phyloP scores from a whole-genome alignment of 2,797 vertebrate genomes.

The Danio albolineatus region DNA sequence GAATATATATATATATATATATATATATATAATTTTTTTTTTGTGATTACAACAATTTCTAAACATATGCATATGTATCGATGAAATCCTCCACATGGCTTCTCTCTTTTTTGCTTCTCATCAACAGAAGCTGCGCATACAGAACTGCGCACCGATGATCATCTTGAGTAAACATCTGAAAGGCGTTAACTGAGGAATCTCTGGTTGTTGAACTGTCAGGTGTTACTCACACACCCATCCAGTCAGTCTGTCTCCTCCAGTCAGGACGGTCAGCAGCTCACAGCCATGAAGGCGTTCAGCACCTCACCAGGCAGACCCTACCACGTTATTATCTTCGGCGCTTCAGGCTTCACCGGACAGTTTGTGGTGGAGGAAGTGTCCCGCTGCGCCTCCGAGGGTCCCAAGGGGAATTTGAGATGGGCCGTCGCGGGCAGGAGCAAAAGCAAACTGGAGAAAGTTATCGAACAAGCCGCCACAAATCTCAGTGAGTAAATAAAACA shows the following conservation, averaged over 20 bases:
- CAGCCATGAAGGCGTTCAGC: constrained; percentile 75
- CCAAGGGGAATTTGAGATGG: constrained; percentile 81
- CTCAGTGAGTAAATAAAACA: constrained; percentile 76
- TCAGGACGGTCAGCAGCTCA: too few species aligned
- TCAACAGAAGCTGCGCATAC: background rate
- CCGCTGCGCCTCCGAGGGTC: constrained; percentile 79
- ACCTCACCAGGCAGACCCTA: constrained; percentile 77
- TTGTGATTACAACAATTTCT: too few species aligned
- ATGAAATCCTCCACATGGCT: too few species aligned
- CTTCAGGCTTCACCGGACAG: constrained; percentile 94
- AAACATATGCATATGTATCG: too few species aligned
- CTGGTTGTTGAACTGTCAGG: background rate
- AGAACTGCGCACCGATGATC: background rate
- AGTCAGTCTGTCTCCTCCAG: too few species aligned
- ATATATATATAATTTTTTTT: too few species aligned
- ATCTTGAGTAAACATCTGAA: background rate
- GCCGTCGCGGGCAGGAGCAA: constrained; percentile 89
- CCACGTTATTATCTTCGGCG: constrained; percentile 89
- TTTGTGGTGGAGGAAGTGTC: constrained; percentile 91
- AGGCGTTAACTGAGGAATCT: constrained; percentile 2
- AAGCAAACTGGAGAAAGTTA: constrained; percentile 86
- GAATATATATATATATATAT: too few species aligned
- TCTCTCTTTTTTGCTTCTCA: too few species aligned
- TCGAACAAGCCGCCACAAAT: constrained; percentile 81
- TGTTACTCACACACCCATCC: background rate